These are phyloP conservation scores for Lottia scabra DNA, from an alignment of 2,888 invertebrate genomes.

Conservation along the genomic window DNA sequence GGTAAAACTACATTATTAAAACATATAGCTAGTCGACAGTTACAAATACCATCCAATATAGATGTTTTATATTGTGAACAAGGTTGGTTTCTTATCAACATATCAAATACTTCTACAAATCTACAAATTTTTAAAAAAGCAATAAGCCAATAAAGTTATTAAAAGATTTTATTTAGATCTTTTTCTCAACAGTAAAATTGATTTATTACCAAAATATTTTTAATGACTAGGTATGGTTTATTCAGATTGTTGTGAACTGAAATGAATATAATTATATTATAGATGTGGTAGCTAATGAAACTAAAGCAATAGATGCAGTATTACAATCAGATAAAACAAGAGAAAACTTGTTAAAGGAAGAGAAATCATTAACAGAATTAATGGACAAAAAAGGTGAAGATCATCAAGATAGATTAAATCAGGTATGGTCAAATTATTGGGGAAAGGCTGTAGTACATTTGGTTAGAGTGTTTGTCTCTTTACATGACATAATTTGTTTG, in stretches of 20 bases:
- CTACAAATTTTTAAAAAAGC: too few species aligned
- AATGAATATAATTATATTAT: slow-evolving; percentile 59
- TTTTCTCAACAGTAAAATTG: too few species aligned
- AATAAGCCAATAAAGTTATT: too few species aligned
- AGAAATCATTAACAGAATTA: slow-evolving; percentile 83
- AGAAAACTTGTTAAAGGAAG: slow-evolving; percentile 83
- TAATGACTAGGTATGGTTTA: too few species aligned
- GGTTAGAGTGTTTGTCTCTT: too few species aligned
- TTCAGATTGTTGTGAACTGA: too few species aligned
- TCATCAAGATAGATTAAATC: slow-evolving; percentile 77
- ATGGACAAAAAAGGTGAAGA: slow-evolving; percentile 67
- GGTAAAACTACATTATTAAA: slow-evolving; percentile 97
- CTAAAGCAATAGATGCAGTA: slow-evolving; percentile 92
- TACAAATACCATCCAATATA: slow-evolving; percentile 95
- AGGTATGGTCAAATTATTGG: too few species aligned
- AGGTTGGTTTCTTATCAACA: slow-evolving; percentile 62
- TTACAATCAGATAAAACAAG: slow-evolving; percentile 93
- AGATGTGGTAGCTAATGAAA: slow-evolving; percentile 95
- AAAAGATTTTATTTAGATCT: too few species aligned
- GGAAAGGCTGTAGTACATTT: too few species aligned
- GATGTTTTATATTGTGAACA: slow-evolving; percentile 97
- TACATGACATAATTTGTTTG: too few species aligned
- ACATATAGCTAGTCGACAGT: slow-evolving; percentile 90
- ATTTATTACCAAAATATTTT: too few species aligned
- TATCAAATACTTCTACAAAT: too few species aligned